Conservation (phyloP, 2,113 vertebrate species). For the Actenoides hombroni region DNA sequence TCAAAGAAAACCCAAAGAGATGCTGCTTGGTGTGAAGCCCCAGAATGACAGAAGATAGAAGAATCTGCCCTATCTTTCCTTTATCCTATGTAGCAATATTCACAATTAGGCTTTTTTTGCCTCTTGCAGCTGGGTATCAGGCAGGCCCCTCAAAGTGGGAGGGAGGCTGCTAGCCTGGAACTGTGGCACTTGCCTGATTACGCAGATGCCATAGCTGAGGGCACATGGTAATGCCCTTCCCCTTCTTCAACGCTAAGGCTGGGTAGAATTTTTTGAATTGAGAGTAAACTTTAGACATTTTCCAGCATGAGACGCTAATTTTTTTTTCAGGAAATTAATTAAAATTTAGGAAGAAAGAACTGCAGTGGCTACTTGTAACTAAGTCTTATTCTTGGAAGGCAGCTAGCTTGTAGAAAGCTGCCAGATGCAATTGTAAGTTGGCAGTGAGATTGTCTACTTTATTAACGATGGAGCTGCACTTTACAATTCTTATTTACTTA, state of each 20-base stretch:
- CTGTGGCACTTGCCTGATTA: rapidly evolving
- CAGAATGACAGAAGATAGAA: background rate
- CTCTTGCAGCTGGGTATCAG: background rate
- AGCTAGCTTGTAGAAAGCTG: background rate
- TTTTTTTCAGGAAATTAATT: background rate
- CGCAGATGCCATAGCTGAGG: rapidly evolving
- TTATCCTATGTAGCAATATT: rapidly evolving
- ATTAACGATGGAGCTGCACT: background rate
- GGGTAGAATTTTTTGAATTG: background rate
- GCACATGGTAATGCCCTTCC: background rate
- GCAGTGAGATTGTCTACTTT: background rate
- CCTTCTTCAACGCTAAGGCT: background rate
- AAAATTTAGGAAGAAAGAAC: background rate
- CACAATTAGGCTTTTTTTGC: background rate
- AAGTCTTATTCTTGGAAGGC: background rate
- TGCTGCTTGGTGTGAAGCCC: background rate
- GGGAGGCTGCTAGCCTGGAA: background rate
- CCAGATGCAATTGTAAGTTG: rapidly evolving
- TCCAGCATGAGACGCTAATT: background rate
- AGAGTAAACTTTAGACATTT: background rate
- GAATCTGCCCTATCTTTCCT: rapidly evolving
- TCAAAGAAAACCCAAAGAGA: background rate
- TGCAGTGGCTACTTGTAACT: background rate
- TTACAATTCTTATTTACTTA: background rate
- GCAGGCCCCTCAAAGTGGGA: background rate